A percentile compares a stretch with the other conserved stretches of the same genome.
phyloP scores from a whole-genome alignment of 2,888 invertebrate genomes.

The Laspeyria flexula region DNA sequence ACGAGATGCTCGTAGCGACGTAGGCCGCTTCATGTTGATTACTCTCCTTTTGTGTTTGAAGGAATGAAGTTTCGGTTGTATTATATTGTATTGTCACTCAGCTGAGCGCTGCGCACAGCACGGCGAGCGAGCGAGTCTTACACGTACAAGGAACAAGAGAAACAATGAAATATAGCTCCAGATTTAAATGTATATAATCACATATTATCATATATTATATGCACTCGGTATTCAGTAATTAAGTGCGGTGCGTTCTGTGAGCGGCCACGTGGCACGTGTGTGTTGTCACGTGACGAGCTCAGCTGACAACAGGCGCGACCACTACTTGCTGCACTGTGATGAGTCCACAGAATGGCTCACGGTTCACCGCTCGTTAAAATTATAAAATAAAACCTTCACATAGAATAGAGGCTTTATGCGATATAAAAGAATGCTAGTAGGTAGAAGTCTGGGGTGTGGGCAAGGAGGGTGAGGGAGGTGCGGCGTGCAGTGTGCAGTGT shows the following conservation, averaged over 20 bases:
- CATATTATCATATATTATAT: too few relatives aligned
- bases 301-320: neutral
- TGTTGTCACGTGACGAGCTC: too few relatives aligned
- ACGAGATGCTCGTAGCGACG: neutral
- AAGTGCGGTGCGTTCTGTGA: too few relatives aligned
- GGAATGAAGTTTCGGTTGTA: slow-evolving; percentile 24
- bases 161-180: too few relatives aligned
- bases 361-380: slow-evolving; percentile 44
- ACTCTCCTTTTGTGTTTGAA: slow-evolving; percentile 33
- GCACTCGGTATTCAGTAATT: too few relatives aligned
- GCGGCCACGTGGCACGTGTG: too few relatives aligned
- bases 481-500: slow-evolving; percentile 15
- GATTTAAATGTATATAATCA: too few relatives aligned
- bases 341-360: too few relatives aligned
- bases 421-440: slow-evolving; percentile 22
- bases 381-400: slow-evolving; percentile 35
- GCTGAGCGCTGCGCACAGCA: neutral
- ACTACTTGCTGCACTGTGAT: too few relatives aligned
- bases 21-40: slow-evolving; percentile 25
- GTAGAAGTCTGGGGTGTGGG: neutral
- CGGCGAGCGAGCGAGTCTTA: too few relatives aligned
- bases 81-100: slow-evolving; percentile 5
- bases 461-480: neutral
- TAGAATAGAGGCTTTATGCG: slow-evolving; percentile 14
- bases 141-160: too few relatives aligned